Conservation (phyloP, 1,140 invertebrate genomes). For the Venustaconcha ellipsiformis region DNA sequence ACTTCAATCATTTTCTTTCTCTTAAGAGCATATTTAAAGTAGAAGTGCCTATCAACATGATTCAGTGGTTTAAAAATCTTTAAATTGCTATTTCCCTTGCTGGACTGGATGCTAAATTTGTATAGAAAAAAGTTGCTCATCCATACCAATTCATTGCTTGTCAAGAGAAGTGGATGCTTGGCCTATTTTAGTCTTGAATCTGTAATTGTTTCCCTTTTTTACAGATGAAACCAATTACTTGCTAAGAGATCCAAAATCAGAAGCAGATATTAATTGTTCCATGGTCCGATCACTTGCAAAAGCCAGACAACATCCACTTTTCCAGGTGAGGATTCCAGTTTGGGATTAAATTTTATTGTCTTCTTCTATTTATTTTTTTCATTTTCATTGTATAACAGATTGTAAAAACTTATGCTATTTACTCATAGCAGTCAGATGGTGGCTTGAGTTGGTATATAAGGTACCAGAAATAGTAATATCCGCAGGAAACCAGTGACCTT, state of each 20-base stretch:
- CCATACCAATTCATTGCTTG: neutral
- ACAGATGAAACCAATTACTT: constrained; percentile 65
- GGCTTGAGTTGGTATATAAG: too few relatives aligned
- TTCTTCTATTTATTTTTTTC: neutral
- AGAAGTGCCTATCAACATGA: neutral
- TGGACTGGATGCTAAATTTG: neutral
- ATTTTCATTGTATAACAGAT: neutral
- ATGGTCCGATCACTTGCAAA: constrained; percentile 79
- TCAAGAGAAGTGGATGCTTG: neutral
- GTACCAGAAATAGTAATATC: too few relatives aligned
- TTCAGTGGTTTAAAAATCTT: neutral
- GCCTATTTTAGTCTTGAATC: too few relatives aligned
- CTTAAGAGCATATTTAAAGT: too few relatives aligned
- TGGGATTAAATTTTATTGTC: neutral
- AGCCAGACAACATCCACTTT: constrained; percentile 72
- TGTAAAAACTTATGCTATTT: too few relatives aligned
- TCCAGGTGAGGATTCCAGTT: constrained; percentile 61
- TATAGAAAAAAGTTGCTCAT: neutral
- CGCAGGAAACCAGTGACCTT: too few relatives aligned
- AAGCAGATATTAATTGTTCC: constrained; percentile 82
- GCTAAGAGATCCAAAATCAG: constrained; percentile 81
- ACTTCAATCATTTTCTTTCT: too few relatives aligned
- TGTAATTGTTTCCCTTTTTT: constrained; percentile 15
- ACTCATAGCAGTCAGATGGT: too few relatives aligned
- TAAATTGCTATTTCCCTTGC: neutral